Evolutionary conservation across 2,113 vertebrate genomes (phyloP).

Genomic region (Crotalus tigris): DNA sequence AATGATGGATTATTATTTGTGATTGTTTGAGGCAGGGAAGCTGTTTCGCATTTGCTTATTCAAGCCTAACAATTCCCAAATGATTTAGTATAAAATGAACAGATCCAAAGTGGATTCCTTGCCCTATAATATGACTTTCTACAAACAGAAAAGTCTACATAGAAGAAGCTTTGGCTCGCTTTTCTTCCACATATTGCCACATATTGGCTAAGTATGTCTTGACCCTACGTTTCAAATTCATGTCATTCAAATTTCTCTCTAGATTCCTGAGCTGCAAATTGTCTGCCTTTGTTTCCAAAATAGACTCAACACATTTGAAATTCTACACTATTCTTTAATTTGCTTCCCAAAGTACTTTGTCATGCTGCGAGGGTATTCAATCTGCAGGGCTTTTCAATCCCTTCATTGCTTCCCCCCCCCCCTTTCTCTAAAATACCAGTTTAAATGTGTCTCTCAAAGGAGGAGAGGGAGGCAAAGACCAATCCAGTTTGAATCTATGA

Average conservation of each 20-base stretch:
- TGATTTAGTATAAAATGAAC: not conserved
- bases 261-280: not conserved
- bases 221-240: not conserved
- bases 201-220: not conserved
- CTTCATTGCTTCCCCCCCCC: not conserved
- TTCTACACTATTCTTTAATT: not conserved
- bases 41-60: not conserved
- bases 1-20: not conserved
- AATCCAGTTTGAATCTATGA: not conserved
- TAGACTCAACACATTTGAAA: not conserved
- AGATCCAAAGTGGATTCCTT: not conserved
- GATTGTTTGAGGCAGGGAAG: not conserved
- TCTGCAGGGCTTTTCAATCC: not conserved
- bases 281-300: not conserved
- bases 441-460: not conserved
- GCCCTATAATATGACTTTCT: not conserved
- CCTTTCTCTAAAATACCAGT: not conserved
- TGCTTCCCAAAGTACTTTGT: not conserved
- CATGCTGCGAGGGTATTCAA: not conserved
- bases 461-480: not conserved
- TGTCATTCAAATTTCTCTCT: not conserved
- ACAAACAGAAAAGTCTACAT: not conserved
- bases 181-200: not conserved
- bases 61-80: not conserved
- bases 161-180: not conserved